Evolutionary conservation across 1,140 invertebrate species (phyloP), one percentile per base, ranked within the genome.

Genomic region (Bombus polaris): DNA sequence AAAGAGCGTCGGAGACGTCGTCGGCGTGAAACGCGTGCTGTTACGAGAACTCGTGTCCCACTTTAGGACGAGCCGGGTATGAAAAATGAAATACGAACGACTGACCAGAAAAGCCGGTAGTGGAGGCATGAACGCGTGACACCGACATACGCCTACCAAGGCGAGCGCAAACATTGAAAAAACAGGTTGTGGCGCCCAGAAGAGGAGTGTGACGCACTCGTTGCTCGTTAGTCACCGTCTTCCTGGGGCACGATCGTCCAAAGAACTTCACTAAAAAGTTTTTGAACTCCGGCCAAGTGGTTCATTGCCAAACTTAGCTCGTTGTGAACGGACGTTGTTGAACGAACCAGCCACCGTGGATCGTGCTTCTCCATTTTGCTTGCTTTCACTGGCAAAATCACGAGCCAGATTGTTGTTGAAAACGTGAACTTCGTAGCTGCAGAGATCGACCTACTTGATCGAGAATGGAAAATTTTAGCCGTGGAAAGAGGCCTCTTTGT

Each of bases 121-220:
- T 5, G 66, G n/a, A 73, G 73, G 81, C 72, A 86, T n/a, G 65
- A 83, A 57, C 39, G 75, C 37, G 70, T 75, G 86, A 80, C 86
- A 81, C 57, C 15, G 44, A 37, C 62, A 39, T 28, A 57, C 73
- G 37, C 25, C 42, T 47, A 57, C 81, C 10, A 42, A 84, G 32
- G 57, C 65, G 37, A 65, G 22, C 75, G 75, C 59, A 79, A 79
- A 87, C 81, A 78, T 73, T 66, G 82, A 80, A 85, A 87, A 87
- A 87, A 87, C 86, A 87, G 86, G 86, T 87, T 87, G 75, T 32
- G 86, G 44, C 86, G 75, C 59, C 66, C 75, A 79, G 81, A 87
- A 80, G 82, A 87, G 81, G 74, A 79, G 70, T 28, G 57, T 73
- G 82, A 85, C 68, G 86, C 86, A 73, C 44, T 87, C 59, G 42